Percentiles rank a stretch among this genome's conserved stretches.
These are phyloP conservation scores for Zhengitettix transpicula DNA, from an alignment of 2,888 invertebrate species.

Conservation along the genomic window DNA sequence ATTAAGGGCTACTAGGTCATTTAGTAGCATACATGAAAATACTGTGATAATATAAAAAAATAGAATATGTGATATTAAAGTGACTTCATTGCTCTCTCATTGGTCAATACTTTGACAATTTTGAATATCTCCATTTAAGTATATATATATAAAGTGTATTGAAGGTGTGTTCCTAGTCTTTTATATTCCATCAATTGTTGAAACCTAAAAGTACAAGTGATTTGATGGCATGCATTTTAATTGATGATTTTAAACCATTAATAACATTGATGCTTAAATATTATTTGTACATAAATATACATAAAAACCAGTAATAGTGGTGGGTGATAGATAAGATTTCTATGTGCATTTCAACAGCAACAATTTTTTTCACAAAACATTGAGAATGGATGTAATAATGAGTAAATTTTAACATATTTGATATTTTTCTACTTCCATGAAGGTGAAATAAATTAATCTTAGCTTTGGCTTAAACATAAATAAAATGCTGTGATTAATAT, in stretches of 20 bases:
- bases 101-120: background rate
- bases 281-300: too few relatives aligned
- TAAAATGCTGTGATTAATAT: too few relatives aligned
- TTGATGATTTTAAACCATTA: too few relatives aligned
- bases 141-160: background rate
- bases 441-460: too few relatives aligned
- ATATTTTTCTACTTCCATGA: background rate
- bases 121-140: background rate
- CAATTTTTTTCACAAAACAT: background rate
- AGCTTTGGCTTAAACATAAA: too few relatives aligned
- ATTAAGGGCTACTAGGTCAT: constrained; percentile 47
- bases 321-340: background rate
- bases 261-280: too few relatives aligned
- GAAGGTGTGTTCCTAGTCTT: constrained; percentile 12
- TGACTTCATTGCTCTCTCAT: background rate
- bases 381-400: background rate
- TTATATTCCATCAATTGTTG: background rate
- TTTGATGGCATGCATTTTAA: background rate
- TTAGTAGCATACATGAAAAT: background rate
- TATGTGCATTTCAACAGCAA: background rate
- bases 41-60: constrained; percentile 8
- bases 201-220: background rate
- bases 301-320: too few relatives aligned
- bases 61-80: background rate
- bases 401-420: background rate